Base-by-base conservation (phyloP, 2,113 vertebrate genomes). In the Cavia aperea region DNA sequence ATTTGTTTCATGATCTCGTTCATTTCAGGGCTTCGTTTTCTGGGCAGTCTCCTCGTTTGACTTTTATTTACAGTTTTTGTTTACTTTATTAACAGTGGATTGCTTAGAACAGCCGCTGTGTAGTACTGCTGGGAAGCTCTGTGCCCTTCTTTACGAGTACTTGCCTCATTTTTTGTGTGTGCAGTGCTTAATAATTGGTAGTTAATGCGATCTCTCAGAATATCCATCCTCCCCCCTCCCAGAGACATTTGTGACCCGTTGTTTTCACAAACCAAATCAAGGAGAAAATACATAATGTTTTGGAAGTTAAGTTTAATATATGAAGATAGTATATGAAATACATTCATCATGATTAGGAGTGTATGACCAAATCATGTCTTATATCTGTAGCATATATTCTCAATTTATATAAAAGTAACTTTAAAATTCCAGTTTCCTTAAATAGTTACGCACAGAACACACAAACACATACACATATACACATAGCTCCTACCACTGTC, bases 401-500 rank as follows among this genome's bases (percentile, higher is more conserved):
- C 94, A 83, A 2, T 95, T 97, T 94, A 75, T 97, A 97, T 94
- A 97, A 97, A 97, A 97, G 96, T 97, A 95, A 88, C 96, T 94
- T 97, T 95, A 95, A 95, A 94, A 96, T 94, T 97, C 93, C 93
- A 96, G 94, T 98, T 97, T 97, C 96, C 95, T 98, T 97, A 97
- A 98, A 97, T 98, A 97, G 95, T 97, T 96, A 95, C 87, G 96
- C 97, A 96, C 90, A 97, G 96, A 93, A 97, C 95, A 93, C 79
- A 94, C 96, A 97, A 24, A 86, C 97, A 95, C 77, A 84, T 60
- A 92, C 43, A 95, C 23, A 93, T 93, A 97, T 94, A 98, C 96
- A 96, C 94, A 97, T 88, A 97, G 21, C 92, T 94, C 95, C 96
- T 95, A 96, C 94, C 1, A 49, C 95, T 86, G 79, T 62, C 90